Evolutionary conservation across 2,113 vertebrate species (phyloP).

Genomic region (Puffinus mauretanicus): DNA sequence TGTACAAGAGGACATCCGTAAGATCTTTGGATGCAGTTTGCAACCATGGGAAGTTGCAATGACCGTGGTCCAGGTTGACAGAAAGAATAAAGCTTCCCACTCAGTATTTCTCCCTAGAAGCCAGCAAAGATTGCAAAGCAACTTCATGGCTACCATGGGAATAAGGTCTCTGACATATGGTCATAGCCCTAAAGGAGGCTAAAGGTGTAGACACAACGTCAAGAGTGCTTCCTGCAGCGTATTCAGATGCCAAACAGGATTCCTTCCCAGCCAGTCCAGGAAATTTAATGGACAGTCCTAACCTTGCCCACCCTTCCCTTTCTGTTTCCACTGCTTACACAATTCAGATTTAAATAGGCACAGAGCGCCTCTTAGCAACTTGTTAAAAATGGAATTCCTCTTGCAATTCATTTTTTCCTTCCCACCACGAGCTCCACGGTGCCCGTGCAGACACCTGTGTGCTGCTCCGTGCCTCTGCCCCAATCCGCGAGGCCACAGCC

Average conservation of each 20-base stretch:
- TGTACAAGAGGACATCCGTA: background rate
- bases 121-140: background rate
- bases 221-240: background rate
- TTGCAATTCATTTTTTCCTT: background rate
- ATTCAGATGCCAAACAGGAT: background rate
- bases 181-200: background rate
- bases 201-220: background rate
- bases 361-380: background rate
- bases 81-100: background rate
- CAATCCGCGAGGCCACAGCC: background rate
- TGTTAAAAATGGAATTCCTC: background rate
- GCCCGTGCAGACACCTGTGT: background rate
- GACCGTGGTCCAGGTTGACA: background rate
- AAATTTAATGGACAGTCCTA: background rate
- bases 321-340: background rate
- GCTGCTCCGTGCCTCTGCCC: background rate
- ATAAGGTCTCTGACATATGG: background rate
- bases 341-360: background rate
- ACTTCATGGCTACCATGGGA: background rate
- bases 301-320: background rate
- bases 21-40: background rate
- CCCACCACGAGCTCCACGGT: background rate
- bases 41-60: background rate
- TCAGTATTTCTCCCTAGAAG: background rate
- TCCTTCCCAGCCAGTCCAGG: background rate